Percentiles rank a stretch among this genome's conserved stretches.
phyloP scores from a whole-genome alignment of 2,888 invertebrate genomes.

The Mesodorylaimus sp. region DNA sequence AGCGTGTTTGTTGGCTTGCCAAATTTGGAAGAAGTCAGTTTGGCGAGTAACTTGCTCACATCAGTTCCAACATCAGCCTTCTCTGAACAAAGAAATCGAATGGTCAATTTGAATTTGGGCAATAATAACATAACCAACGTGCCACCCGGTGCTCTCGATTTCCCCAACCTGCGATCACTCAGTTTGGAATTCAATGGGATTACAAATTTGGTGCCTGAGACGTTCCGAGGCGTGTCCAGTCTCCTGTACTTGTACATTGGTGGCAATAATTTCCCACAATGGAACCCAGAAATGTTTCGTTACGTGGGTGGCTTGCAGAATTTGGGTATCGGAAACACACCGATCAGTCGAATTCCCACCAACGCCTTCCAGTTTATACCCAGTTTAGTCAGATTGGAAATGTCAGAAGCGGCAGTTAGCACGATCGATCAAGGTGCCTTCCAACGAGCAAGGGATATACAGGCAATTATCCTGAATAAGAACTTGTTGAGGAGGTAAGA shows the following conservation, averaged over 20 bases:
- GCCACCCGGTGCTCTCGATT: conserved; percentile 26
- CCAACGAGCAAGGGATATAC: conserved; percentile 24
- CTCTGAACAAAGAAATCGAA: conserved; percentile 19
- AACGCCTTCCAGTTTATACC: conserved; percentile 27
- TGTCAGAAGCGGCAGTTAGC: conserved; percentile 28
- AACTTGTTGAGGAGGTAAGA: conserved; percentile 19
- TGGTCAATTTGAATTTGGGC: conserved; percentile 27
- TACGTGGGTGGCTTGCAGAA: conserved; percentile 3
- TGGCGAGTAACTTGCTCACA: conserved; percentile 25
- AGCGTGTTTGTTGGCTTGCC: conserved; percentile 2
- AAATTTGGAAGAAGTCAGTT: conserved; percentile 20
- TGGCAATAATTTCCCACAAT: conserved; percentile 26
- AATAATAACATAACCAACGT: conserved; percentile 24
- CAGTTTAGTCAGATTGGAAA: conserved; percentile 26
- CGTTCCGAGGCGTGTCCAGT: conserved; percentile 25
- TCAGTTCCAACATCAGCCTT: conserved; percentile 24
- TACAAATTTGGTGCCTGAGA: conserved; percentile 23
- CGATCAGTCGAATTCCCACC: conserved; percentile 26
- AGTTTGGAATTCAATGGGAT: conserved; percentile 29
- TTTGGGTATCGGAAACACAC: conserved; percentile 26
- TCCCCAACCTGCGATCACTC: conserved; percentile 25
- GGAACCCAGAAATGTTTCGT: conserved; percentile 26
- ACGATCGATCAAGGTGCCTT: conserved; percentile 28
- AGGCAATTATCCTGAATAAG: conserved; percentile 29
- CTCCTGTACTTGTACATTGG: conserved; percentile 28